These are phyloP conservation scores for Rhinolophus sinicus DNA, from an alignment of 2,113 vertebrate genomes.

Conservation along the genomic window DNA sequence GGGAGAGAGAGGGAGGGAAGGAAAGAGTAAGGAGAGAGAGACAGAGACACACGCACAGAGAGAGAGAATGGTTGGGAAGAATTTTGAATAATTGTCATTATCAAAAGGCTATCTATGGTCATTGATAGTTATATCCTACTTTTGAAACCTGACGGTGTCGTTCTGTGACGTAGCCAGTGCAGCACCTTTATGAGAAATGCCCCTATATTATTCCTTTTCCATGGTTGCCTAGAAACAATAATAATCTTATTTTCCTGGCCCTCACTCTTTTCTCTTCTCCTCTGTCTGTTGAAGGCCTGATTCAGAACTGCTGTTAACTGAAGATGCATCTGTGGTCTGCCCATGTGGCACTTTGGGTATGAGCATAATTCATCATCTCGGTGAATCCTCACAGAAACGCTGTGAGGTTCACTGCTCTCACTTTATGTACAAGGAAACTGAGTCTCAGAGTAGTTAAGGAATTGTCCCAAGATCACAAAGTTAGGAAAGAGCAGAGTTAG, in stretches of 20 bases:
- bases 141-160: constrained; percentile 46
- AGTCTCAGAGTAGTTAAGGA: not conserved
- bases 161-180: constrained; percentile 42
- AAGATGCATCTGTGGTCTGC: not conserved
- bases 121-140: constrained; percentile 39
- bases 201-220: constrained; percentile 47
- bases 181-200: constrained; percentile 59
- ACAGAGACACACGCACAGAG: not conserved
- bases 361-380: not conserved
- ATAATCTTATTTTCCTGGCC: constrained; percentile 57
- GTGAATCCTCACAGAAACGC: not conserved
- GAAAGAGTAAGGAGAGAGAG: not conserved
- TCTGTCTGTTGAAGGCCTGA: not conserved
- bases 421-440: not conserved
- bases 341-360: not conserved
- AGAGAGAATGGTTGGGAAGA: not conserved
- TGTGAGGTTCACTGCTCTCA: not conserved
- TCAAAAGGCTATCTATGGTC: not conserved
- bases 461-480: not conserved
- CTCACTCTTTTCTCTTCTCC: constrained; percentile 3
- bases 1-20: not conserved
- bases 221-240: constrained; percentile 69
- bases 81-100: constrained; percentile 34
- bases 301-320: not conserved
- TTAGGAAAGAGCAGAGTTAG: not conserved